These are phyloP conservation scores for Lagodon rhomboides DNA, from an alignment of 2,797 vertebrate genomes.

Conservation along the genomic window DNA sequence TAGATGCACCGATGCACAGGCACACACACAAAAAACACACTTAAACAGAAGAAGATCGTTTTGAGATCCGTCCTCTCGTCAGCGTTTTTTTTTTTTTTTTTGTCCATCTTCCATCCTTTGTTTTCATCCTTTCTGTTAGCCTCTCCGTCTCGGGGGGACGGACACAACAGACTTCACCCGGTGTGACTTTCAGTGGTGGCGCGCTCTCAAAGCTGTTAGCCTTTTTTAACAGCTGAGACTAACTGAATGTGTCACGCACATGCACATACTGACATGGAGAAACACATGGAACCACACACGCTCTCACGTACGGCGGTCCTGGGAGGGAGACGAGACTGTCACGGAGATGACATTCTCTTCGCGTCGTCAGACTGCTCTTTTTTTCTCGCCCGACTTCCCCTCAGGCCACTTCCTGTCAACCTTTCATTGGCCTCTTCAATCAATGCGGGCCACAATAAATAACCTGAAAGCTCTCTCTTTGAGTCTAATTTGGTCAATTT, in stretches of 20 bases:
- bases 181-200: conserved; percentile 46
- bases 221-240: conserved; percentile 47
- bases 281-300: conserved; percentile 11
- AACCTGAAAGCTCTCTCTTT: not conserved
- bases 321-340: conserved; percentile 8
- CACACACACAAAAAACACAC: conserved; percentile 31
- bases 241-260: conserved; percentile 48
- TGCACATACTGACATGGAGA: conserved; percentile 2
- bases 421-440: conserved; percentile 1
- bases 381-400: not conserved
- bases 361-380: not conserved
- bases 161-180: conserved; percentile 45
- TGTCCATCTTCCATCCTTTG: conserved; percentile 30
- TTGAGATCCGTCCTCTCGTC: conserved; percentile 49
- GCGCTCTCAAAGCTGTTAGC: conserved; percentile 54
- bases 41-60: conserved; percentile 20
- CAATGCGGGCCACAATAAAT: not conserved
- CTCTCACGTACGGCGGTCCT: not conserved
- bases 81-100: conserved; percentile 14
- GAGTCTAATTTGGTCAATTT: not conserved
- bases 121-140: conserved; percentile 36
- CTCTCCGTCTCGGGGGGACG: conserved; percentile 34
- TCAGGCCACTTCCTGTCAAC: conserved; percentile 11
- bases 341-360: conserved; percentile 18
- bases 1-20: conserved; percentile 35